Base-by-base conservation (phyloP, 1,140 invertebrate species). In the Drosophila ercepeae region DNA sequence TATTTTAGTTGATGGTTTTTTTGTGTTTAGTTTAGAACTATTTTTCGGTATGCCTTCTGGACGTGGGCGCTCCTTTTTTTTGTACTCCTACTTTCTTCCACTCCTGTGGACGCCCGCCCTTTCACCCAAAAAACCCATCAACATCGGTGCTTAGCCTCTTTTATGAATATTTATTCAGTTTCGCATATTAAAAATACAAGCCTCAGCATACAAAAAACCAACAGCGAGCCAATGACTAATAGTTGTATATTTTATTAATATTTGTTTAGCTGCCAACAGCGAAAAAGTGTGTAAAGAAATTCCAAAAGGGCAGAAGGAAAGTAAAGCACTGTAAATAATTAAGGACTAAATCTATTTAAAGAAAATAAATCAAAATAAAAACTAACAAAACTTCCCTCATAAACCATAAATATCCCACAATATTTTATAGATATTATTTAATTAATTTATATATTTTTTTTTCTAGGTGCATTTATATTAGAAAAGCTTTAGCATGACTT, bases 241-340 rank as follows among this genome's bases (percentile, higher is more conserved):
- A 88, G 82, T 88, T 88, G 82, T 81, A 88, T 88, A 88, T 88
- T 88, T 88, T 88, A 88, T 88, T 88, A 88, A 88, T 88, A 88
- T 88, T 88, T 82, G 68, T 88, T 77, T 74, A 58, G 61, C 75
- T 78, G 58, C n/a, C 14, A 34, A 21, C 3, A 25, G 18, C 39
- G 39, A 2, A 7, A 44, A 48, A 51, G 27, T 45, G 42, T 25
- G 41, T 3, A 51, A 41, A n/a, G 39, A 18, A 39, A 14, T 48
- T 45, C 13, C 46, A 1, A 27, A 41, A 11, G 16, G 27, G 5
- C 1, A n/a, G 60, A 27, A 27, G 27, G 27, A 27, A 29, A 3
- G n/a, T 4, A 29, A 42, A 55, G 44, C 39, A 42, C 39, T 19
- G 36, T 3, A 39, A 16, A 39, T 1, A 39, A n/a, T n/a, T n/a